Evolutionary conservation across 2,113 vertebrate species (phyloP), one percentile per base, ranked within the genome.

Genomic region (Prionailurus viverrinus): DNA sequence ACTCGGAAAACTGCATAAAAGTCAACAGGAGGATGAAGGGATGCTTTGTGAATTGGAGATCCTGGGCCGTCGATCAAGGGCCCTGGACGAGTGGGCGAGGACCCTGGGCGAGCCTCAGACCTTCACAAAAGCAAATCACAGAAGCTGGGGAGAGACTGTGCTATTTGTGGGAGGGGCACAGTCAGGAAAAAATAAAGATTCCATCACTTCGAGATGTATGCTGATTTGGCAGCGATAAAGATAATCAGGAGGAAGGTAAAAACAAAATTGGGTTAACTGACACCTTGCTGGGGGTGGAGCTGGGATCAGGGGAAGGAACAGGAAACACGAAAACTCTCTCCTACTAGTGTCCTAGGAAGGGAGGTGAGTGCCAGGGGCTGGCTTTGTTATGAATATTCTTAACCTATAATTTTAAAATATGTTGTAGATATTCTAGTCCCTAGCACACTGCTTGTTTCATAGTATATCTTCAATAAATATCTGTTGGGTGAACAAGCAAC

Each of bases 131-230:
- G 58, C 10, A 5, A 9, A 5, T 6, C 0, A 0, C 3, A 0
- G 66, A 33, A 19, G 21, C 0, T 3, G 29, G 21, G 6, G 63
- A 15, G 18, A 19, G 45, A 4, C 27, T 0, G 69, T 0, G 0
- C 19, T 71, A 0, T 27, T 10, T 31, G 21, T 19, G 8, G 9
- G 13, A 45, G 21, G 21, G 0, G 6, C 33, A 7, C n/a, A 11
- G 5, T 19, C 15, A 10, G 4, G 86, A 5, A 31, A n/a, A 13
- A 13, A 13, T 0, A 1, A 10, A 1, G 12, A 4, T 0, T 5
- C 23, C 1, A 0, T 7, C 5, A 2, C 65, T 3, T 8, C 3
- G n/a, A n/a, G 12, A 0, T 0, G 3, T 0, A 23, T 0, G 0
- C 7, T 10, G 6, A 11, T 7, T 3, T 4, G 29, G 83, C 5